Conservation (phyloP, 2,888 invertebrate genomes). For the Petrophora chlorosata region DNA sequence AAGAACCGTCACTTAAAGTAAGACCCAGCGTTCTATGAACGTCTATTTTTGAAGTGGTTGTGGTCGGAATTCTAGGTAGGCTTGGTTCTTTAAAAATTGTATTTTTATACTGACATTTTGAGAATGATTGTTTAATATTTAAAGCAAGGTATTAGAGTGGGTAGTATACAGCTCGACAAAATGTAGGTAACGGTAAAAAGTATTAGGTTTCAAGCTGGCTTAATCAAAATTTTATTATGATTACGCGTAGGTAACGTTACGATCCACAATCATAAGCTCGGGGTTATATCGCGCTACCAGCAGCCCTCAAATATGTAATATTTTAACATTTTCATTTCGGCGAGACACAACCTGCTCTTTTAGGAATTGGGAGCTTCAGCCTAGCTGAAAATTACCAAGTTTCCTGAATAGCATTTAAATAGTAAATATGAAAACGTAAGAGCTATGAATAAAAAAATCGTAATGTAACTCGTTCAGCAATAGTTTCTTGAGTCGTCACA, state of each 20-base stretch:
- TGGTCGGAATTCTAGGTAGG: not conserved
- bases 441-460: no score
- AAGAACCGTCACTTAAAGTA: conserved; percentile 17
- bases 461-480: no score
- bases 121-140: conserved; percentile 5
- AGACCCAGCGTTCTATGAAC: conserved; percentile 7
- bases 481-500: no score
- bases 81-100: not conserved
- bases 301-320: conserved; percentile 1
- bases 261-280: conserved; percentile 20
- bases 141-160: not conserved
- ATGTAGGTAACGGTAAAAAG: conserved; percentile 12
- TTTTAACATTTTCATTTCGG: conserved; percentile 10
- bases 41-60: conserved; percentile 20
- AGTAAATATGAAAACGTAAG: no score
- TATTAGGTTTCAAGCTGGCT: conserved; percentile 20
- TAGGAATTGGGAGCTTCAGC: no score
- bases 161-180: conserved; percentile 2
- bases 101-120: not conserved
- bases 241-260: conserved; percentile 21
- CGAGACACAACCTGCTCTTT: not conserved
- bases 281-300: conserved; percentile 10
- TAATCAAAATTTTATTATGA: conserved; percentile 32
- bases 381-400: no score
- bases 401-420: no score